Evolutionary conservation across 2,113 vertebrate species (phyloP), one percentile per base, ranked within the genome.

Genomic region (Prunella himalayana): DNA sequence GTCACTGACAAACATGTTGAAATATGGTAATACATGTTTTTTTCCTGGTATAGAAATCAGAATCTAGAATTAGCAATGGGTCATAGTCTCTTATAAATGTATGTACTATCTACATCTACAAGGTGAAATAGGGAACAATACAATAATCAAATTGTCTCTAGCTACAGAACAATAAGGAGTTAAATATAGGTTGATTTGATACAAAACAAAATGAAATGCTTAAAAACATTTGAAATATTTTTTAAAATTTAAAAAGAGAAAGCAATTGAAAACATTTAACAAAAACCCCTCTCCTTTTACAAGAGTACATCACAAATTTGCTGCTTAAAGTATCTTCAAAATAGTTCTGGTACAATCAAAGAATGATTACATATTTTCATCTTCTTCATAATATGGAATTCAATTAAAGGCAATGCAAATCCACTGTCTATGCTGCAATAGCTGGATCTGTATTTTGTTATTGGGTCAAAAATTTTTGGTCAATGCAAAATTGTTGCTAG

Each of bases 11-110:
- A 82, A 54, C 61, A 50, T 41, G 8, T 21, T 42, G 50, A 73
- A 78, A 73, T 37, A 44, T 0, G 2, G 4, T 31, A 57, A 78
- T 23, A 42, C 3, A 27, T 53, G 2, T 0, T n/a, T 70, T 44
- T 80, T 66, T 15, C 19, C 28, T 15, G 49, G 21, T 42, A 35
- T 24, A 72, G 61, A 82, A 65, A 75, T 42, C 25, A 65, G 30
- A 85, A 50, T 39, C 47, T 28, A 73, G 45, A 41, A 44, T 53
- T 59, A 44, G 5, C 23, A 64, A 44, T 35, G 31, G 17, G 20
- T 33, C 14, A 47, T 10, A 27, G 18, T 13, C 16, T 53, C 15
- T 61, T 66, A 42, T 15, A 65, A 2, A 31, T 39, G 4, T 13
- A 53, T 47, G 9, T 61, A 14, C 15, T 13, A 53, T 47, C 10